Evolutionary conservation across 2,113 vertebrate species (phyloP), one percentile per base, ranked within the genome.

Genomic region (Tiliqua scincoides): DNA sequence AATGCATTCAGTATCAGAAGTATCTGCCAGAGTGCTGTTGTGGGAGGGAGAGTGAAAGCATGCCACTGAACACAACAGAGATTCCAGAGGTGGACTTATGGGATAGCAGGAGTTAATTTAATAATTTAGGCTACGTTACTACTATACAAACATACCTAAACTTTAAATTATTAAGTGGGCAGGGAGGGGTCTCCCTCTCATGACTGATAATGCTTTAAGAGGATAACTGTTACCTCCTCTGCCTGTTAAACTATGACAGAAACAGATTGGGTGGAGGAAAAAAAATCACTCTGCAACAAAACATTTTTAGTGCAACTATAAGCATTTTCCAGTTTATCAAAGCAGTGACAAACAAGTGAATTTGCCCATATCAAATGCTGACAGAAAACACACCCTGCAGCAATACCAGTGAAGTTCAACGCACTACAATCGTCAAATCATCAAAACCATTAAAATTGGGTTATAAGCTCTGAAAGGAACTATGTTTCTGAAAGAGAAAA

Each of bases 371-470:
- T 95, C 94, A 96, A 95, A 93, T 93, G 95, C 32, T 95, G 95
- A 92, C 95, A 94, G 94, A 82, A 93, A 93, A 15, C 79, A 95
- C 94, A 94, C 85, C 89, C 91, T 93, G 91, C 94, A 94, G 92
- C 91, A 92, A 93, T 90, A 80, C 92, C 90, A 92, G 89, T 90
- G 89, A 91, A 92, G 79, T 71, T 77, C 57, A 87, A 82, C 75
- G 82, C 94, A 96, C 92, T 91, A 95, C 92, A 95, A 95, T 96
- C 91, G 35, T 95, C 93, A 94, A 95, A 95, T 96, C 95, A 96
- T 96, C 92, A 91, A 94, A 96, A 93, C 94, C 95, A 96, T 96
- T 97, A 96, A 96, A 95, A 95, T 95, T 89, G 92, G 94, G 94
- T 94, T 90, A 86, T 88, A 0, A 32, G 94, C 95, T 93, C 85